These are phyloP conservation scores for Alcedo atthis DNA, from an alignment of 2,797 vertebrate genomes.

Conservation along the genomic window DNA sequence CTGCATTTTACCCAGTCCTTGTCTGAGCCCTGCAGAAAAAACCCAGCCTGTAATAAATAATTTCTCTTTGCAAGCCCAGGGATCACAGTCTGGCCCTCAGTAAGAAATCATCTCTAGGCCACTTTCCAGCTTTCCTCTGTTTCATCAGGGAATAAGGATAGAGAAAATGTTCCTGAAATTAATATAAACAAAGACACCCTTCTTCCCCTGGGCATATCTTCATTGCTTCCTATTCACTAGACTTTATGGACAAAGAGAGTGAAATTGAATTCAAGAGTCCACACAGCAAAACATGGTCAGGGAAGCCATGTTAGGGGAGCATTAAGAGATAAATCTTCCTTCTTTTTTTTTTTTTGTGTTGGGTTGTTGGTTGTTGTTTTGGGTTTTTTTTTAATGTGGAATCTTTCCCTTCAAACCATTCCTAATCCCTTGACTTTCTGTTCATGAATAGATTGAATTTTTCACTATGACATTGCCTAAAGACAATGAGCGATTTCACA, in stretches of 20 bases:
- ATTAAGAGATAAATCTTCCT: slow-evolving; percentile 74
- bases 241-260: slow-evolving; percentile 44
- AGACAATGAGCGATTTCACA: slow-evolving; percentile 77
- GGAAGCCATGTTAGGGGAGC: slow-evolving; percentile 58
- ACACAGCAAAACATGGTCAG: slow-evolving; percentile 53
- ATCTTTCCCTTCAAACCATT: slow-evolving; percentile 64
- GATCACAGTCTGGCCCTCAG: background rate
- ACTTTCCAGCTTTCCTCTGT: background rate
- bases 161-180: slow-evolving; percentile 24
- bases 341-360: slow-evolving; percentile 11
- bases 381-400: slow-evolving; percentile 20
- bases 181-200: slow-evolving; percentile 4
- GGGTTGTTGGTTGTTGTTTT: slow-evolving; percentile 2
- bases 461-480: slow-evolving; percentile 72
- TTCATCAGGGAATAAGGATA: background rate
- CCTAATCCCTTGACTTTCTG: slow-evolving; percentile 77
- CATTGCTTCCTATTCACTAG: slow-evolving; percentile 23
- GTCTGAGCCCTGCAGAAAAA: background rate
- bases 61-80: background rate
- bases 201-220: slow-evolving; percentile 8
- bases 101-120: background rate
- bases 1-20: background rate
- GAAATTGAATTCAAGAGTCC: slow-evolving; percentile 71
- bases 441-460: slow-evolving; percentile 78
- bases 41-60: background rate